Base-by-base conservation (phyloP, 1,140 invertebrate genomes). In the Drosophila saltans region DNA sequence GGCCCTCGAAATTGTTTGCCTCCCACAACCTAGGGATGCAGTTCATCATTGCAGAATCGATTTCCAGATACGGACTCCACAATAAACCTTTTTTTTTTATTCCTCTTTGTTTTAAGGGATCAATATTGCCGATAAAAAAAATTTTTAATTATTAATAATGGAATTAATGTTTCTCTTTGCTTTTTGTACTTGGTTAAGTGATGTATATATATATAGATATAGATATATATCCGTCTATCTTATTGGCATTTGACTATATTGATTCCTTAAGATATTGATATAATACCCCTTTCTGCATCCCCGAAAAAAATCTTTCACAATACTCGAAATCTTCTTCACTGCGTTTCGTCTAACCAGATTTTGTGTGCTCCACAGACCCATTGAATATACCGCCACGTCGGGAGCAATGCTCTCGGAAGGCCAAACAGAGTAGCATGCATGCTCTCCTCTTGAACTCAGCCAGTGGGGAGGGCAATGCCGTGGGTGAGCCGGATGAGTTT, bases 391-490 rank as follows among this genome's bases (percentile, higher is more conserved):
- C 94, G 40, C 95, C 95, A 26, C 93, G 94, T 69, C 93, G 95
- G 56, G 95, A 96, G 92, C 93, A 93, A 64, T 94, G 93, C 24
- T 94, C 94, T 73, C 93, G 95, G 60, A 95, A 95, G 83, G 95
- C 95, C 28, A 96, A 96, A 91, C 94, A 89, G 60, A 91, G 86
- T 74, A 90, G 91, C 65, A 92, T 92, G 78, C 92, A 92, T 65
- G 82, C 81, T 39, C 66, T 91, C 39, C 81, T 91, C 26, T 78
- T 92, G 66, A 89, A 79, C 65, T 80, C 83, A 36, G 79, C 72
- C 60, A 48, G 58, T 58, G 75, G 72, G 65, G 80, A 81, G 58
- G 83, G 85, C 60, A 85, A 85, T 59, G 63, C 76, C 36, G 68
- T 85, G 36, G 93, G 92, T 48, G 93, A 94, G 66, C 93, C 93